Conservation (phyloP, 1,140 invertebrate genomes). For the Bombus vancouverensis region DNA sequence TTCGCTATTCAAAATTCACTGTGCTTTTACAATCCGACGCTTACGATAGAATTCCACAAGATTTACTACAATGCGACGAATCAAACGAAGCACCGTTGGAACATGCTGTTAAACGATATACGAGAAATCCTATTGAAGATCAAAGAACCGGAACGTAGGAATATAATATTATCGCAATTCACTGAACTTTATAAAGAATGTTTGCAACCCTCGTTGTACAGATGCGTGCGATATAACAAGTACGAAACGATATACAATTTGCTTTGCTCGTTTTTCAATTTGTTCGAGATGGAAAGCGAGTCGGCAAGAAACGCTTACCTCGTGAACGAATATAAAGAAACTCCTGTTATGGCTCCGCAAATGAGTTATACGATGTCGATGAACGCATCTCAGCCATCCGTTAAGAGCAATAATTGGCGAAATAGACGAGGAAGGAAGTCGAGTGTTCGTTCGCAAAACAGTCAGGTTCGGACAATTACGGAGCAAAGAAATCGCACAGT, state of each 20-base stretch:
- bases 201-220: slow-evolving; percentile 40
- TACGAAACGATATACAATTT: slow-evolving; percentile 51
- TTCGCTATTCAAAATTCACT: slow-evolving; percentile 67
- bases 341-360: not conserved
- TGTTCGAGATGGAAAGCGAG: slow-evolving; percentile 65
- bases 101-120: slow-evolving; percentile 67
- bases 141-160: slow-evolving; percentile 37
- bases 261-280: slow-evolving; percentile 63
- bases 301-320: not conserved
- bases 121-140: slow-evolving; percentile 63
- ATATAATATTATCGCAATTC: slow-evolving; percentile 46
- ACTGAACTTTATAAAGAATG: slow-evolving; percentile 53
- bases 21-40: slow-evolving; percentile 63
- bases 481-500: not conserved
- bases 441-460: not conserved
- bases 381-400: not conserved
- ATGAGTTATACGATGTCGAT: too few relatives aligned
- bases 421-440: not conserved
- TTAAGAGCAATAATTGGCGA: not conserved
- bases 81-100: slow-evolving; percentile 58
- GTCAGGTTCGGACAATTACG: too few relatives aligned
- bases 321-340: not conserved
- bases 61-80: slow-evolving; percentile 56
- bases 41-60: slow-evolving; percentile 64
- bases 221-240: not conserved